These are phyloP conservation scores for Pithys albifrons DNA, from an alignment of 2,113 vertebrate genomes.

Conservation along the genomic window DNA sequence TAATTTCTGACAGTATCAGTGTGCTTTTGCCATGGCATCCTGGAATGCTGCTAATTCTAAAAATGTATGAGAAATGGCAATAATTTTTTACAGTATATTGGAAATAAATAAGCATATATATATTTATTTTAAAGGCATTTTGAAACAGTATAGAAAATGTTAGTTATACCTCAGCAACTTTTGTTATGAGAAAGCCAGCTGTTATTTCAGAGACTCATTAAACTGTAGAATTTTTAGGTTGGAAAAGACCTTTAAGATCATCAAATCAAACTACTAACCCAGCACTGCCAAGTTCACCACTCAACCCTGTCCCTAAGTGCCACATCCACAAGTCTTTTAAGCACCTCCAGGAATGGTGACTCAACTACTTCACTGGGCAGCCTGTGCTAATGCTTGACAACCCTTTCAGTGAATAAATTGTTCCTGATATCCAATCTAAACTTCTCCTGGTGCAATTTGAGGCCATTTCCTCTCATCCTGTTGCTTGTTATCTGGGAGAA, in stretches of 20 bases:
- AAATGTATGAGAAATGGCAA: neutral
- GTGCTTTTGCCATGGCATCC: neutral
- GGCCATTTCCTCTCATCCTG: neutral
- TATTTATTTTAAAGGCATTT: neutral
- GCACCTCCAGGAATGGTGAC: neutral
- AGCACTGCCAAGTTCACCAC: neutral
- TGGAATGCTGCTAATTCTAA: neutral
- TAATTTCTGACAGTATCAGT: constrained; percentile 19
- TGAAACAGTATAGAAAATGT: neutral
- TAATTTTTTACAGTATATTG: neutral
- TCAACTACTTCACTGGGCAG: neutral
- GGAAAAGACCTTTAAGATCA: neutral
- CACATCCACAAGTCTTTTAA: neutral
- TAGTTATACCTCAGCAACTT: neutral
- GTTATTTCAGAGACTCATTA: neutral
- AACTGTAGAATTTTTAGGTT: neutral
- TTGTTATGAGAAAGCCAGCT: neutral
- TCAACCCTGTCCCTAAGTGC: neutral
- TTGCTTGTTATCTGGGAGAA: neutral
- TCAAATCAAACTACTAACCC: neutral
- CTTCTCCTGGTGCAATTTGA: neutral
- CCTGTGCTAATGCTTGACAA: neutral
- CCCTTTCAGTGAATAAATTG: neutral
- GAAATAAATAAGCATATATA: neutral
- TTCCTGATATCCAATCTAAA: neutral